Conservation (phyloP, 1,140 invertebrate genomes). For the Chionoecetes opilio region DNA sequence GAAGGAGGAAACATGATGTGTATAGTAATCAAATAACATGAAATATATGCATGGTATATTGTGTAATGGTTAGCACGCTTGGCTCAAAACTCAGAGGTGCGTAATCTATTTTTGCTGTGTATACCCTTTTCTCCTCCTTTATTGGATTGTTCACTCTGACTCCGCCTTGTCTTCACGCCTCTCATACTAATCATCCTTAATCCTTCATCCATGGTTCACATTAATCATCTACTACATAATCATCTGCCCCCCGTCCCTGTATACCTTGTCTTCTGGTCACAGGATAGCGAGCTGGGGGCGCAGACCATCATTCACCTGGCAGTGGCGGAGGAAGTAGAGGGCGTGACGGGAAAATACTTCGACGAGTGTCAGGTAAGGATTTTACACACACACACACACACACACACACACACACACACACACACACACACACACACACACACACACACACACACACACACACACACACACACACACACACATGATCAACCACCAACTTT, state of each 20-base stretch:
- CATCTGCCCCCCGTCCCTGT: no score
- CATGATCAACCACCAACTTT: not conserved
- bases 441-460: no score
- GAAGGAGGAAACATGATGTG: no score
- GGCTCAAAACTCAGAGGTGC: no score
- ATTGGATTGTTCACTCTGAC: no score
- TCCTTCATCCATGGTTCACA: not conserved
- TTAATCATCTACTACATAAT: not conserved
- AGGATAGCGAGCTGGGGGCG: conserved; percentile 50
- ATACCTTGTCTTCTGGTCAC: not conserved
- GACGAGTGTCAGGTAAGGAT: conserved; percentile 61
- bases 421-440: not conserved
- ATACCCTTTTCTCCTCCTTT: not conserved
- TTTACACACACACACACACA: not conserved
- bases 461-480: no score
- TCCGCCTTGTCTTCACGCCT: not conserved
- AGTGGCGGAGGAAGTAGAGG: conserved; percentile 51
- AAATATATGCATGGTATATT: no score
- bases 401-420: no score
- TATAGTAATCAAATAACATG: no score
- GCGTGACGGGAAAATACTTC: conserved; percentile 54
- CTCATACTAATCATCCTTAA: not conserved
- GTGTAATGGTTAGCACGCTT: not conserved
- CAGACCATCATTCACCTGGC: conserved; percentile 57
- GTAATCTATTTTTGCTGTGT: not conserved